These are phyloP conservation scores for Belgica antarctica DNA, from an alignment of 2,888 invertebrate genomes.

Conservation along the genomic window DNA sequence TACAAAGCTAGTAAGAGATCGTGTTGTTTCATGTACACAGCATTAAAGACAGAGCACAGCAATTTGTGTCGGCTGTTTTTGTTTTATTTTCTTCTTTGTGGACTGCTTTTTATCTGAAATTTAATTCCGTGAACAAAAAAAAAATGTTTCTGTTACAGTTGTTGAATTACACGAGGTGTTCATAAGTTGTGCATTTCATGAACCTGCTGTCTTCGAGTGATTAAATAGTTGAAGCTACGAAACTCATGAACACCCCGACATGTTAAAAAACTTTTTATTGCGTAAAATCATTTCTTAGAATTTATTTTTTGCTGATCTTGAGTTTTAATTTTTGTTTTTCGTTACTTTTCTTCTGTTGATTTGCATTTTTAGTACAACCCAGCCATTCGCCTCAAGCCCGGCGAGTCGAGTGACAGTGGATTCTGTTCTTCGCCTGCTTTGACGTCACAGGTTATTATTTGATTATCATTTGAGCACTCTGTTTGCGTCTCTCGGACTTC, in stretches of 20 bases:
- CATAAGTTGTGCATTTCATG: not conserved
- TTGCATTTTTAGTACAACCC: constrained; percentile 52
- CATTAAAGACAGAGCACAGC: not conserved
- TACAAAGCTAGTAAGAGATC: too few relatives aligned
- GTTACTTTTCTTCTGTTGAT: constrained; percentile 50
- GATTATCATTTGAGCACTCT: constrained; percentile 42
- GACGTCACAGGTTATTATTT: constrained; percentile 53
- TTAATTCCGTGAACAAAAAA: not conserved
- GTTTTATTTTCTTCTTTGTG: constrained; percentile 8
- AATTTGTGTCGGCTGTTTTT: constrained; percentile 15
- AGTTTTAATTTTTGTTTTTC: constrained; percentile 47
- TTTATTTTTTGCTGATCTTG: constrained; percentile 33
- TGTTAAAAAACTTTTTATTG: too few relatives aligned
- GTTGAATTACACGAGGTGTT: constrained; percentile 45
- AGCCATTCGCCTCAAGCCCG: constrained; percentile 60
- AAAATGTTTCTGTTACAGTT: constrained; percentile 39
- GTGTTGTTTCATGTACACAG: constrained; percentile 37
- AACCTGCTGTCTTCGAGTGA: constrained; percentile 16
- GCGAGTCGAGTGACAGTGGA: constrained; percentile 57
- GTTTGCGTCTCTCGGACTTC: constrained; percentile 1
- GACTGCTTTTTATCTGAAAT: constrained; percentile 19
- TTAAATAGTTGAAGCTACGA: too few relatives aligned
- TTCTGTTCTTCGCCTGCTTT: constrained; percentile 57
- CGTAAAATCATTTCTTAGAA: constrained; percentile 48
- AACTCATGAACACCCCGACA: too few relatives aligned